Evolutionary conservation across 2,113 vertebrate species (phyloP).

Genomic region (Callaeas wilsoni): DNA sequence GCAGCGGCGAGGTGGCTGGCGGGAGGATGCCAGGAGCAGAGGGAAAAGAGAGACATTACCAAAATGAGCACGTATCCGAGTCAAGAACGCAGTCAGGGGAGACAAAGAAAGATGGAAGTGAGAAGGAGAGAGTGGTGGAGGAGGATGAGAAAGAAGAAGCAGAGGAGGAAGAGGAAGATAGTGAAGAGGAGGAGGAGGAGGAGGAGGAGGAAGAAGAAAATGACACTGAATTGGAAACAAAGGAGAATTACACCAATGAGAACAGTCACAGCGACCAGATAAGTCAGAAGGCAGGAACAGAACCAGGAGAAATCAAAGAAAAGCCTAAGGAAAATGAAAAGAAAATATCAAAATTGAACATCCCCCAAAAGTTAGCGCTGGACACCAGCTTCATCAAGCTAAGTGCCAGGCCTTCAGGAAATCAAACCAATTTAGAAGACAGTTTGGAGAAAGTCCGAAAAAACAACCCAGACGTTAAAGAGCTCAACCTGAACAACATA

Average conservation of each 20-base stretch:
- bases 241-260: neutral
- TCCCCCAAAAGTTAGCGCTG: constrained; percentile 83
- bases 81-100: neutral
- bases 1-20: fast-evolving
- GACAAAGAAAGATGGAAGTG: constrained; percentile 17
- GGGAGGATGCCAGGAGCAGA: neutral
- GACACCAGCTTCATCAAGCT: constrained; percentile 85
- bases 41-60: constrained; percentile 33
- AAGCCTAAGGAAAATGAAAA: constrained; percentile 73
- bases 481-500: constrained; percentile 98
- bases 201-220: neutral
- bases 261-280: neutral
- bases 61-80: constrained; percentile 43
- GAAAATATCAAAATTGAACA: constrained; percentile 86
- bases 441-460: constrained; percentile 85
- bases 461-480: constrained; percentile 84
- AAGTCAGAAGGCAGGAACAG: neutral
- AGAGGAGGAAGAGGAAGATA: neutral
- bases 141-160: neutral
- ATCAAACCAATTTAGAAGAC: constrained; percentile 91
- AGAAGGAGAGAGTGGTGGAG: constrained; percentile 44
- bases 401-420: constrained; percentile 93
- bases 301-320: constrained; percentile 7
- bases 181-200: neutral
- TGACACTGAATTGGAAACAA: neutral